Conservation (phyloP, 2,113 vertebrate species). For the Mormoops blainvillei region DNA sequence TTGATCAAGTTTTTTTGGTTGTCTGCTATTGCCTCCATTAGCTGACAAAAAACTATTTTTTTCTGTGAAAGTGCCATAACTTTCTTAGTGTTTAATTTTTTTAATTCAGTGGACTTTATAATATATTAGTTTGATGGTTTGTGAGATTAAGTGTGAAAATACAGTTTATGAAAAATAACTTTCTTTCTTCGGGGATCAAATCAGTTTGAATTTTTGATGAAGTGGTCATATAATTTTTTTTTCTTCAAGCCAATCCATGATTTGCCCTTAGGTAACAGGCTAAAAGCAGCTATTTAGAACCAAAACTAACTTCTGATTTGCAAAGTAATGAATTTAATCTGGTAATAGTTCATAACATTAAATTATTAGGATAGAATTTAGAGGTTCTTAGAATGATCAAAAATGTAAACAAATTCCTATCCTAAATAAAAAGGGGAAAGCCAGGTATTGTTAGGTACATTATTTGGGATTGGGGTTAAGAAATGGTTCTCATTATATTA, state of each 20-base stretch:
- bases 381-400: neutral
- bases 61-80: neutral
- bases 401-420: conserved; percentile 10
- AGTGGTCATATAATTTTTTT: neutral
- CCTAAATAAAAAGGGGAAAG: neutral
- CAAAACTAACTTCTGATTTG: neutral
- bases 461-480: neutral
- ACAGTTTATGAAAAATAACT: neutral
- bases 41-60: neutral
- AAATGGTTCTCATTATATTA: neutral
- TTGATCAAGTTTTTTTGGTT: neutral
- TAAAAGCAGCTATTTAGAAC: neutral
- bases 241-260: neutral
- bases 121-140: neutral
- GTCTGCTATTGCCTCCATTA: neutral
- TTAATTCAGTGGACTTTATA: neutral
- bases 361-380: neutral
- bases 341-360: neutral
- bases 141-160: neutral
- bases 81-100: neutral
- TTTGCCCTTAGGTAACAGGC: neutral
- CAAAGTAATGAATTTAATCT: neutral
- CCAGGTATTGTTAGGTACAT: neutral
- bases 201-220: neutral
- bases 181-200: neutral